Evolutionary conservation across 2,113 vertebrate genomes (phyloP), one percentile per base, ranked within the genome.

Genomic region (Laterallus jamaicensis): DNA sequence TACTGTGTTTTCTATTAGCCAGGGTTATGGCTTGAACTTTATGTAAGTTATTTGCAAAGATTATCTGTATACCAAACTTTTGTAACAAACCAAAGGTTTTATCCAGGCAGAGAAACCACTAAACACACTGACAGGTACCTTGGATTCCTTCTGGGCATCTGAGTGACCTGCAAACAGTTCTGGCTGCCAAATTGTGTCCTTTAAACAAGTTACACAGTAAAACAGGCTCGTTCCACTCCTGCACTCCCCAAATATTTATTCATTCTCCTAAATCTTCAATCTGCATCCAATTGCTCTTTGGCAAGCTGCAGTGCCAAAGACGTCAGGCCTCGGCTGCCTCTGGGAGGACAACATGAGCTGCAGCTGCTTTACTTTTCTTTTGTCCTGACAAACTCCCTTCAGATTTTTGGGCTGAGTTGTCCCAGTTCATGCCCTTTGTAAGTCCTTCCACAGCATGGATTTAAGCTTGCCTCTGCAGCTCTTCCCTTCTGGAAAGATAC

Each of bases 181-280:
- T 76, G 74, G n/a, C 37, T 91, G 83, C 73, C 52, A 91, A 42
- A 86, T 40, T 2, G 10, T 22, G n/a, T 78, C 56, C 70, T 82
- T 92, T 81, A 94, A 88, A 75, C 42, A 88, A 86, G 29, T 62
- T 60, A 70, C 32, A 75, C 5, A 29, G 69, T n/a, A 44, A 93
- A 94, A 21, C 31, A 70, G 66, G 54, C 35, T 85, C 44, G 49
- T 76, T 87, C 69, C 47, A 90, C 74, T 75, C 24, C 26, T 89
- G 73, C 28, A 44, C 29, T 84, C 66, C 49, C 54, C 44, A 96
- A 93, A 85, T 88, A 95, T 76, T 97, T 96, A 92, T 62, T 84
- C 24, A 10, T 73, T 84, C 78, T 93, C 55, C 54, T 79, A 93
- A 96, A 84, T 69, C 39, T 50, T 73, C 54, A 14, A 84, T 86